Base-by-base conservation (phyloP, 2,888 invertebrate species). In the Caenorhabditis doughertyi region DNA sequence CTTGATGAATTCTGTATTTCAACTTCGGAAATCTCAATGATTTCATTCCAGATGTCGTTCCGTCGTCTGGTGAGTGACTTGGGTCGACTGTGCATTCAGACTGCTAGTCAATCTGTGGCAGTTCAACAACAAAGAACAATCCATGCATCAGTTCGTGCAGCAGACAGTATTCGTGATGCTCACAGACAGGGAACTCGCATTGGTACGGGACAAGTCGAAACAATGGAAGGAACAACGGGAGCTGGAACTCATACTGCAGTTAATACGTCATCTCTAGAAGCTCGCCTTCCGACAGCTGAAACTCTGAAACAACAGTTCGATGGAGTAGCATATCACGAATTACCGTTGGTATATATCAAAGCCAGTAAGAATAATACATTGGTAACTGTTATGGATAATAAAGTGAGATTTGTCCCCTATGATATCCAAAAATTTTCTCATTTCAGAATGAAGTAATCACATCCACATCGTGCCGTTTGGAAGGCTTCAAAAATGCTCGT, bases 401-500 rank as follows among this genome's bases (percentile, higher is more conserved):
- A 94, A 83, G 89, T 88, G 23, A 29, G 68, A n/a, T 16, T 39
- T 2, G n/a, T n/a, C n/a, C n/a, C n/a, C n/a, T n/a, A n/a, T n/a
- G n/a, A n/a, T n/a, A n/a, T n/a, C n/a, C n/a, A n/a, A n/a, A n/a
- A n/a, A n/a, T n/a, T n/a, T n/a, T n/a, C n/a, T n/a, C n/a, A n/a
- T n/a, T 39, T 39, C 39, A 87, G 87, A 83, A 87, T 49, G 83
- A 87, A 32, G 77, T 87, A 29, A 86, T 90, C 64, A 89, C 88
- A 16, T 90, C 90, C 60, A 91, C 91, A 11, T 91, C 91, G 21
- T 89, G 89, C 39, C 97, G 97, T 0, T 94, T 95, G 88, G 97
- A 97, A 92, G 98, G 98, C 5, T 98, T 97, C 91, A 97, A 96
- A 93, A 96, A 97, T 92, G 95, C 97, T 0, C 95, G 95, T 88